Percentiles rank a stretch among this genome's conserved stretches.
Conservation (phyloP, 1,140 invertebrate genomes). For the Mactra quadrangularis region DNA sequence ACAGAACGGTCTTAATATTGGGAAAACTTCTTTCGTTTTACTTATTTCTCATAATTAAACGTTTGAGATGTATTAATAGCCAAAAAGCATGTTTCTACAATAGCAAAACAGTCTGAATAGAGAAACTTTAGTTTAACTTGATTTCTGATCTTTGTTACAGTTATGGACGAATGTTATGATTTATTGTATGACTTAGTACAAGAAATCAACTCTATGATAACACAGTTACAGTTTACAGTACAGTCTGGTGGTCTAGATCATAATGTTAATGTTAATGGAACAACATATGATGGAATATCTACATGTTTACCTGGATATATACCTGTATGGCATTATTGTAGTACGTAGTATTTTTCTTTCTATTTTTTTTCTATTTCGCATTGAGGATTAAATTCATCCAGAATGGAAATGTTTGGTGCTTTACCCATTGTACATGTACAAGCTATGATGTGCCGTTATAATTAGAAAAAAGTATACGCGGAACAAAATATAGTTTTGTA, state of each 20-base stretch:
- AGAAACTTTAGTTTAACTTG: no score
- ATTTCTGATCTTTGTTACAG: background rate
- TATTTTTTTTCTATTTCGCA: background rate
- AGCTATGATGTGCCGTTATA: no score
- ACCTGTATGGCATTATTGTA: constrained; percentile 14
- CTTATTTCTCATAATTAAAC: no score
- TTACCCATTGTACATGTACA: no score
- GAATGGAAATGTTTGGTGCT: no score
- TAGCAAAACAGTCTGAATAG: no score
- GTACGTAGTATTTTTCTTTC: background rate
- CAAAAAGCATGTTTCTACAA: no score
- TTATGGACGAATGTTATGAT: constrained; percentile 22
- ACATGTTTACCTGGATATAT: background rate
- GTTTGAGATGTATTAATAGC: no score
- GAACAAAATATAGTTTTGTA: no score
- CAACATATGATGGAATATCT: background rate
- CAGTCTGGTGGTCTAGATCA: background rate
- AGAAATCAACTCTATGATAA: background rate
- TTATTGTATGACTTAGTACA: background rate
- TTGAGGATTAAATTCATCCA: background rate
- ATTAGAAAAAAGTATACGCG: no score
- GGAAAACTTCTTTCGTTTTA: no score
- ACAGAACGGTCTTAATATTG: no score
- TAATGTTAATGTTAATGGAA: constrained; percentile 1
- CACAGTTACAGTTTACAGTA: background rate